Conservation (phyloP, 2,888 invertebrate genomes). For the Diaphora mendica region DNA sequence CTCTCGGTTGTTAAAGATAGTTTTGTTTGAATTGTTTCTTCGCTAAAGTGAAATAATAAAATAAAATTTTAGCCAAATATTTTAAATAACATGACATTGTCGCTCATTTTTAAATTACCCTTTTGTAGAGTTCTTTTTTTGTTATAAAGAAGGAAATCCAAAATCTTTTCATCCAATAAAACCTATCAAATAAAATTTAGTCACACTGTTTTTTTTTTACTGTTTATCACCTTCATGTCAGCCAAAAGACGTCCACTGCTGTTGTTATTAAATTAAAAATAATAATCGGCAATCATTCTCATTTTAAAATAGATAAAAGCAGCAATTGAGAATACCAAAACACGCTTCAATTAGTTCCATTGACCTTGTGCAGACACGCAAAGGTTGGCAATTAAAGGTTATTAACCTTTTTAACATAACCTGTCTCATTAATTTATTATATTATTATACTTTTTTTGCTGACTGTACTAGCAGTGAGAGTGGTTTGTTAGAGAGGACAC, state of each 20-base stretch:
- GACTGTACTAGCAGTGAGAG: conserved; percentile 54
- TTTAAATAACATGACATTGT: too few relatives aligned
- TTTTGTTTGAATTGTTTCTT: neutral
- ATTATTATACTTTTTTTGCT: conserved; percentile 41
- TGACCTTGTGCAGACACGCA: conserved; percentile 3
- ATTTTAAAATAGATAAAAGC: neutral
- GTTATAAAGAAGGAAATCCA: too few relatives aligned
- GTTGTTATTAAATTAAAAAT: neutral
- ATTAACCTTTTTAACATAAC: conserved; percentile 19
- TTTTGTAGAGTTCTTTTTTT: too few relatives aligned
- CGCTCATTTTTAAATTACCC: too few relatives aligned
- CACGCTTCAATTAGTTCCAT: neutral
- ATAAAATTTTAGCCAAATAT: too few relatives aligned
- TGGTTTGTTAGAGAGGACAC: conserved; percentile 53
- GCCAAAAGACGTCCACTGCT: too few relatives aligned
- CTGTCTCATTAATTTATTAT: conserved; percentile 4
- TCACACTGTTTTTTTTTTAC: neutral
- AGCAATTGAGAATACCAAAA: neutral
- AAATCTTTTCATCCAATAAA: neutral
- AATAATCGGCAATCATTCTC: neutral
- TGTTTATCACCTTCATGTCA: neutral
- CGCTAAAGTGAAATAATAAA: neutral
- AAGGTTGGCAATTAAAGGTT: conserved; percentile 13
- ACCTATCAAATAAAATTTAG: neutral
- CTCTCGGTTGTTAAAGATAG: neutral